Evolutionary conservation across 1,140 invertebrate species (phyloP).

Genomic region (Caenorhabditis tropicalis): DNA sequence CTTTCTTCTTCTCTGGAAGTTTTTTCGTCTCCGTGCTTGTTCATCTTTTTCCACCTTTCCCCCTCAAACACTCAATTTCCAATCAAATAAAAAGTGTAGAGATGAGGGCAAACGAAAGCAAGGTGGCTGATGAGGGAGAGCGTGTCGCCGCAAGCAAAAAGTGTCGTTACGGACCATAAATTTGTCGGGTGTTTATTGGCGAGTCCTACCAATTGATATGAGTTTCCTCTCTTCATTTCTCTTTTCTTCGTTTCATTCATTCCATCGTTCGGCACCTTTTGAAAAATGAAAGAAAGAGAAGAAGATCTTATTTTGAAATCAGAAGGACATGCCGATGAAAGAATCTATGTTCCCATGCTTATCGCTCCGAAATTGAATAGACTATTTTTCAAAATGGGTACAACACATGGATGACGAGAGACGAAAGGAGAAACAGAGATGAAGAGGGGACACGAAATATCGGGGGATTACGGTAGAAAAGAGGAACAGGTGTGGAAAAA

Average conservation of each 20-base stretch:
- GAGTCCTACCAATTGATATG: slow-evolving; percentile 37
- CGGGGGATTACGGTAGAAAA: slow-evolving; percentile 8
- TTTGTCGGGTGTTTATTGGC: slow-evolving; percentile 43
- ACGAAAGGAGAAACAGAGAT: not conserved
- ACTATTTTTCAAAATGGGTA: slow-evolving; percentile 22
- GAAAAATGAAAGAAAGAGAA: not conserved
- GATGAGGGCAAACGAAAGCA: not conserved
- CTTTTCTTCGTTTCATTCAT: not conserved
- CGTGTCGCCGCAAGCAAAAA: slow-evolving; percentile 28
- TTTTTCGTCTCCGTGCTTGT: slow-evolving; percentile 28
- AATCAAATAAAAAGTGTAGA: slow-evolving; percentile 27
- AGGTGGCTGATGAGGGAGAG: not conserved
- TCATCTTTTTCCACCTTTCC: not conserved
- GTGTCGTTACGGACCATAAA: slow-evolving; percentile 44
- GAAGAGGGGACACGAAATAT: not conserved
- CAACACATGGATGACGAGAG: slow-evolving; percentile 30
- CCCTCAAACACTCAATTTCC: slow-evolving; percentile 30
- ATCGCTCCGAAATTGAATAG: slow-evolving; percentile 16
- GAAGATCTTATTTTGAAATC: slow-evolving; percentile 32
- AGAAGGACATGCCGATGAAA: not conserved
- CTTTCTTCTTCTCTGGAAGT: not conserved
- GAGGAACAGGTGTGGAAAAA: not conserved
- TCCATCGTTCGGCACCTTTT: not conserved
- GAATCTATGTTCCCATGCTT: slow-evolving; percentile 12
- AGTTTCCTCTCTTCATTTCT: not conserved